These are phyloP conservation scores for Morelia viridis DNA, from an alignment of 2,797 vertebrate genomes.

Conservation along the genomic window DNA sequence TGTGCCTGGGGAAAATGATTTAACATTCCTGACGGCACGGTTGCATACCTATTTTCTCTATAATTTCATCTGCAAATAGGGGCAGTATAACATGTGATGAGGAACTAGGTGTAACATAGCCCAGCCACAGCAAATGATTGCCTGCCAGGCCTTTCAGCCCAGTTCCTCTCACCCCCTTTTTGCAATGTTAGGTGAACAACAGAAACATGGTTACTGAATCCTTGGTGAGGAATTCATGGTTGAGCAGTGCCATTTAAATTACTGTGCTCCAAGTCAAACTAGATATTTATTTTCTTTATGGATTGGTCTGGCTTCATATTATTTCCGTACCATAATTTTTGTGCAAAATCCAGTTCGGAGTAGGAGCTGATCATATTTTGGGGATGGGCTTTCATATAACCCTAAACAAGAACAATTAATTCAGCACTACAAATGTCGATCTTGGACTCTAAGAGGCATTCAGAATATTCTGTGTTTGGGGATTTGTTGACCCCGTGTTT, in stretches of 20 bases:
- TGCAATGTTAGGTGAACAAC: background rate
- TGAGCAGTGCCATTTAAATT: background rate
- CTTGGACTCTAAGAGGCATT: background rate
- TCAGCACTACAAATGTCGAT: background rate
- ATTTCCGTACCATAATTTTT: background rate
- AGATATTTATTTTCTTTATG: background rate
- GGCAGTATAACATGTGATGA: background rate
- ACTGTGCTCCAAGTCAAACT: background rate
- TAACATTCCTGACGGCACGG: constrained; percentile 45
- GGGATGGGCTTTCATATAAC: background rate
- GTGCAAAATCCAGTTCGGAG: background rate
- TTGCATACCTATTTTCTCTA: constrained; percentile 26
- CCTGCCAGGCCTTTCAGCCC: background rate
- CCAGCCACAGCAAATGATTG: background rate
- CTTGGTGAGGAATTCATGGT: no score
- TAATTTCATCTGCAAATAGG: background rate
- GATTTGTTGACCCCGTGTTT: background rate
- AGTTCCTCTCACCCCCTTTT: background rate
- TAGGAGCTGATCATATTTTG: background rate
- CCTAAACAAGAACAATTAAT: background rate
- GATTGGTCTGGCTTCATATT: background rate
- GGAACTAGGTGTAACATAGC: background rate
- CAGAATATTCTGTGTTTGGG: background rate
- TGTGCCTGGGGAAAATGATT: constrained; percentile 42
- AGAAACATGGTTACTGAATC: background rate